Evolutionary conservation across 2,797 vertebrate species (phyloP), one percentile per base, ranked within the genome.

Genomic region (Xiphophorus birchmanni): DNA sequence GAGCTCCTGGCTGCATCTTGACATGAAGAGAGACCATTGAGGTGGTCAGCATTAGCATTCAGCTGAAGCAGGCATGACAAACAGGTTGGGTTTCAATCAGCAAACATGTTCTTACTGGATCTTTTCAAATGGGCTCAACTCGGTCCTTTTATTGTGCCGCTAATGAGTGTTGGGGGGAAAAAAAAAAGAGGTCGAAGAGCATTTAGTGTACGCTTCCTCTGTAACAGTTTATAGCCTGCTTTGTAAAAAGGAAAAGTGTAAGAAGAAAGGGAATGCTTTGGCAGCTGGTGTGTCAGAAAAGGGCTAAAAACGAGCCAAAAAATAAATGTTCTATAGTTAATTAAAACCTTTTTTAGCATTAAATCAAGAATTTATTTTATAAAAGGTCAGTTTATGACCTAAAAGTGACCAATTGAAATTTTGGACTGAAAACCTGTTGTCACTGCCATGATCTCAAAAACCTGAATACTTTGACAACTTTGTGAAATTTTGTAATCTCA

Each of bases 11-110:
- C 82, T 86, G 82, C 80, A 84, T 90, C 93, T 93, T 88, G 88
- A 90, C 95, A 95, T 95, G 95, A 96, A 95, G 90, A 94, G 92
- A 94, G 92, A 87, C 92, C 90, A 95, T 95, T 95, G 93, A 96
- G 94, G 91, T 91, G 87, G 91, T 92, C 91, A 90, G 92, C 96
- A 97, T 97, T 97, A 95, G 94, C 95, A 96, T 97, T 96, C 96
- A 89, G 80, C 82, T 92, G 89, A 82, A 90, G 91, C 86, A 78
- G 92, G 87, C 85, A 80, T 54, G 82, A 92, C 93, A 95, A 92
- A 91, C 95, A 95, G 96, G 95, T 96, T 94, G 89, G 88, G 94
- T 90, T 96, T 93, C 93, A 88, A 86, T 95, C 95, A 60, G 92
- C 91, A 79, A 80, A 91, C 90, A 88, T 89, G 90, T 92, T 95